These are phyloP conservation scores for Calcarius ornatus DNA, from an alignment of 2,113 vertebrate genomes.

Conservation along the genomic window DNA sequence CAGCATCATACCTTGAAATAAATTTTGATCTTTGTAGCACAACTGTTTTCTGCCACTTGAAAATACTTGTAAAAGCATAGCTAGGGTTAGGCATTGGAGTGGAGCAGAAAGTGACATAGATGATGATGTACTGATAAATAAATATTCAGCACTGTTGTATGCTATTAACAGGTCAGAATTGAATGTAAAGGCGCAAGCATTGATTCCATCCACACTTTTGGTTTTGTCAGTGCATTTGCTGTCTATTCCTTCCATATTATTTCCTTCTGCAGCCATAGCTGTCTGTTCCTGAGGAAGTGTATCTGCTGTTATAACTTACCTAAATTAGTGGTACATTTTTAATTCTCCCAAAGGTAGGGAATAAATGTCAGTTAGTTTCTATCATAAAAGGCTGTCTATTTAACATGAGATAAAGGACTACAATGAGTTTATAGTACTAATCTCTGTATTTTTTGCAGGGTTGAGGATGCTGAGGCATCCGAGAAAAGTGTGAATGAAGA, in stretches of 20 bases:
- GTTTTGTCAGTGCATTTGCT: neutral
- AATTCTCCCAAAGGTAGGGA: neutral
- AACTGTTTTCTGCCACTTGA: neutral
- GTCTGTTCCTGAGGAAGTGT: neutral
- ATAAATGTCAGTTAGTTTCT: neutral
- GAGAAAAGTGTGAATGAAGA: conserved; percentile 91
- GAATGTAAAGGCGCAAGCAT: neutral
- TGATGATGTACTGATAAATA: neutral
- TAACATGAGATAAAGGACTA: neutral
- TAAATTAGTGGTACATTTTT: neutral
- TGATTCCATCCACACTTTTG: neutral
- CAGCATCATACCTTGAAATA: neutral
- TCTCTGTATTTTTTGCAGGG: conserved; percentile 68
- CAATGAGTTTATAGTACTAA: neutral
- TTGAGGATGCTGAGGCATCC: conserved; percentile 85
- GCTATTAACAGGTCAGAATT: neutral
- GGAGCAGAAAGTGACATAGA: neutral
- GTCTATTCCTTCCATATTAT: fast-evolving
- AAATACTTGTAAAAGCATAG: neutral
- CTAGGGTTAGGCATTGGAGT: neutral
- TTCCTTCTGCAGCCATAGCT: neutral
- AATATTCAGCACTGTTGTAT: neutral
- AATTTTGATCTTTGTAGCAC: neutral
- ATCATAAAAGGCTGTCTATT: neutral
- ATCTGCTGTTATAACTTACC: neutral